Conservation (phyloP, 1,140 invertebrate genomes). For the Argopecten irradians region DNA sequence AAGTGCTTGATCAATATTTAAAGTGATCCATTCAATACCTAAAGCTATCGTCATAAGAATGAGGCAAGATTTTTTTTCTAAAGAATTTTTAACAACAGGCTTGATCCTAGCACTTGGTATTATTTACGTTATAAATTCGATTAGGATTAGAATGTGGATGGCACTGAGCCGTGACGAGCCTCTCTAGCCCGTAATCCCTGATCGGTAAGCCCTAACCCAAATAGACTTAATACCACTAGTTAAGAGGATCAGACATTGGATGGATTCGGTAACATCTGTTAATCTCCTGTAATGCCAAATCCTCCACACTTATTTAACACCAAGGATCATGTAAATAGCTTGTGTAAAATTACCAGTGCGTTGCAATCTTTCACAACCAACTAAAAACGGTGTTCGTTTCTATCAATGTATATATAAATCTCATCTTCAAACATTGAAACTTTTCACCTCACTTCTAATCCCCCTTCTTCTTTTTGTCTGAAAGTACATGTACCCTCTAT, state of each 20-base stretch:
- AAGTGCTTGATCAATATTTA: neutral
- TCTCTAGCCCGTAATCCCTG: neutral
- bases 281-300: neutral
- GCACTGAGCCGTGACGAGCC: neutral
- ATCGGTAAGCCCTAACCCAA: neutral
- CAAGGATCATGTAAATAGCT: neutral
- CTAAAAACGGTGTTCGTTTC: neutral
- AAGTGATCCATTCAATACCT: neutral
- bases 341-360: neutral
- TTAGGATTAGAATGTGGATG: neutral
- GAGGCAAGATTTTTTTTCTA: neutral
- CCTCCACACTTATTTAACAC: neutral
- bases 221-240: neutral
- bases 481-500: neutral
- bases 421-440: neutral
- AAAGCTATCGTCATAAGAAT: neutral
- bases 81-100: neutral
- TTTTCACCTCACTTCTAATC: neutral
- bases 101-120: conserved; percentile 1
- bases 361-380: neutral
- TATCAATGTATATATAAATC: neutral
- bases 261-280: neutral
- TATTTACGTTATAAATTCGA: conserved; percentile 12
- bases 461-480: neutral
- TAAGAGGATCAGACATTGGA: neutral